These are phyloP conservation scores for Serripes groenlandicus DNA, from an alignment of 2,888 invertebrate species.

Conservation along the genomic window DNA sequence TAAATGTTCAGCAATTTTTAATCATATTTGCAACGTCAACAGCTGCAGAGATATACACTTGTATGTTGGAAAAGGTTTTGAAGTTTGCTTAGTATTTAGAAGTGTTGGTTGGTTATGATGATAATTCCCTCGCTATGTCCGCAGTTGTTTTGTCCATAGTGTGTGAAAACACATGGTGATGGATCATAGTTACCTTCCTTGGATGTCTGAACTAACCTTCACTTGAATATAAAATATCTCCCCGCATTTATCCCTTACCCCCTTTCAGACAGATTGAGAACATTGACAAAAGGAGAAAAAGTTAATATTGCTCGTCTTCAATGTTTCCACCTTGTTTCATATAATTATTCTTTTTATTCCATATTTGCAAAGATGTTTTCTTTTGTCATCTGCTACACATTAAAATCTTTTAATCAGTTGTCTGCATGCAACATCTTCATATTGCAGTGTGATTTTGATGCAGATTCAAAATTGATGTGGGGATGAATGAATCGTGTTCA, in stretches of 20 bases:
- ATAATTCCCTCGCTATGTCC: not conserved
- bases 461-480: too few relatives aligned
- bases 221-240: constrained; percentile 16
- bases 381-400: not conserved
- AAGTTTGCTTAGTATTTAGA: not conserved
- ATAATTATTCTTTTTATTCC: not conserved
- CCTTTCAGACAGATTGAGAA: too few relatives aligned
- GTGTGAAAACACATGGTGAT: constrained; percentile 20
- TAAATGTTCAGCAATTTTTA: not conserved
- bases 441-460: too few relatives aligned
- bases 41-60: not conserved
- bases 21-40: too few relatives aligned
- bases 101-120: not conserved
- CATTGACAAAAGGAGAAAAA: too few relatives aligned
- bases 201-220: constrained; percentile 14
- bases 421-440: too few relatives aligned
- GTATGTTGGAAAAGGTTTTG: not conserved
- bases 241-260: too few relatives aligned
- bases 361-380: not conserved
- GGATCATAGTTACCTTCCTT: constrained; percentile 10
- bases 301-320: not conserved
- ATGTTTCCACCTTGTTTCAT: not conserved
- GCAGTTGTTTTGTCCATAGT: constrained; percentile 18
- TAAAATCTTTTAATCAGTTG: not conserved
- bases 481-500: too few relatives aligned